Evolutionary conservation across 2,113 vertebrate genomes (phyloP), one percentile per base, ranked within the genome.

Genomic region (Bubo bubo): DNA sequence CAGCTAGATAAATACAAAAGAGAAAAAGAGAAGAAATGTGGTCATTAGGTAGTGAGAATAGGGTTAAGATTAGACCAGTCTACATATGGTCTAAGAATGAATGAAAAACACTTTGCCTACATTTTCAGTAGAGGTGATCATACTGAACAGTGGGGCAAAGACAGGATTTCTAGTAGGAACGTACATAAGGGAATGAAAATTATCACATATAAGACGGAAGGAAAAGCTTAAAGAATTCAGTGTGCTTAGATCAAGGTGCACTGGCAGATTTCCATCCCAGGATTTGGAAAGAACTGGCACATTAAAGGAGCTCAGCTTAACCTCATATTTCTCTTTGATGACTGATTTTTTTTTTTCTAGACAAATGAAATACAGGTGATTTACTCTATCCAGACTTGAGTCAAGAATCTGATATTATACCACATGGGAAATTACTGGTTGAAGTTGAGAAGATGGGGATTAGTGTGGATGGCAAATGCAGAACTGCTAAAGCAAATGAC

Each of bases 221-320:
- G 93, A 90, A 92, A 93, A 80, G 90, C 81, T 77, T 94, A 79
- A 94, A 74, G 88, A 95, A 86, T 88, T 88, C 79, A 41, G 72
- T 83, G 75, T 73, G 75, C 85, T 94, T 55, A 77, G 86, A 76
- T 92, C 71, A 95, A 95, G 94, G 95, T 96, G 88, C 58, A 49
- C 88, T 97, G 95, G 95, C 95, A 92, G 90, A 77, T 94, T 97
- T 95, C 92, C 92, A 93, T 80, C 88, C 81, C 55, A 70, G 88
- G 88, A 90, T 92, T 96, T 97, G 82, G 90, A 95, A 95, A 94
- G 93, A 84, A 79, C 90, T 93, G 89, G 95, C 93, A 96, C 85
- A 88, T 88, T 93, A 79, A 93, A 92, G 88, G 81, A 87, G 95
- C 63, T 96, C 85, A 90, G 85, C 18, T 26, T 97, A 97, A 92